Conservation (phyloP, 1,140 invertebrate species). For the Phthorimaea operculella region DNA sequence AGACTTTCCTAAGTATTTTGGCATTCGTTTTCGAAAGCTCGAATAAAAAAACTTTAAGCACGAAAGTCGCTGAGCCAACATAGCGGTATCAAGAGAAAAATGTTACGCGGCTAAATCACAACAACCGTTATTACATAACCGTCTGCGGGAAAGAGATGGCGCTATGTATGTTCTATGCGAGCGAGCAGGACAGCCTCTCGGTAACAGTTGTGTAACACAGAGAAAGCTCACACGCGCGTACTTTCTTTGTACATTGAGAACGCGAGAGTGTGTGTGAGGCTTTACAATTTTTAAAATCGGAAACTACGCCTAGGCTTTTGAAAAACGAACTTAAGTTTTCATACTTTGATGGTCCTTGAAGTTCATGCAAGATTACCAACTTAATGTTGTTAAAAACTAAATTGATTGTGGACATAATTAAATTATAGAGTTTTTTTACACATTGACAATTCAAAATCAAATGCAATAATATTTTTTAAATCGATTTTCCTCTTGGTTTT, state of each 20-base stretch:
- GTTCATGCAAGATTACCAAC: too few relatives aligned
- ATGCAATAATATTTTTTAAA: constrained; percentile 37
- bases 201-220: constrained; percentile 58
- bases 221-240: constrained; percentile 59
- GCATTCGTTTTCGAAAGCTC: not conserved
- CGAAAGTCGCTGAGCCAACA: constrained; percentile 11
- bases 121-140: constrained; percentile 65
- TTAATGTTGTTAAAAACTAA: too few relatives aligned
- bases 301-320: too few relatives aligned
- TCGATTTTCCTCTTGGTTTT: constrained; percentile 15
- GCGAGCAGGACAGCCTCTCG: constrained; percentile 27
- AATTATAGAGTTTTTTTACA: too few relatives aligned
- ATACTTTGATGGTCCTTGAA: too few relatives aligned
- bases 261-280: constrained; percentile 45
- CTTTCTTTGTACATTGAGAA: constrained; percentile 57
- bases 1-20: not conserved
- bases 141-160: constrained; percentile 39
- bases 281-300: constrained; percentile 43
- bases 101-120: constrained; percentile 59
- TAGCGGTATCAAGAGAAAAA: constrained; percentile 54
- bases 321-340: too few relatives aligned
- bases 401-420: too few relatives aligned
- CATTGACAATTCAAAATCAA: too few relatives aligned
- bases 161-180: constrained; percentile 22
- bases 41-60: not conserved